Evolutionary conservation across 2,888 invertebrate species (phyloP).

Genomic region (Serripes groenlandicus): DNA sequence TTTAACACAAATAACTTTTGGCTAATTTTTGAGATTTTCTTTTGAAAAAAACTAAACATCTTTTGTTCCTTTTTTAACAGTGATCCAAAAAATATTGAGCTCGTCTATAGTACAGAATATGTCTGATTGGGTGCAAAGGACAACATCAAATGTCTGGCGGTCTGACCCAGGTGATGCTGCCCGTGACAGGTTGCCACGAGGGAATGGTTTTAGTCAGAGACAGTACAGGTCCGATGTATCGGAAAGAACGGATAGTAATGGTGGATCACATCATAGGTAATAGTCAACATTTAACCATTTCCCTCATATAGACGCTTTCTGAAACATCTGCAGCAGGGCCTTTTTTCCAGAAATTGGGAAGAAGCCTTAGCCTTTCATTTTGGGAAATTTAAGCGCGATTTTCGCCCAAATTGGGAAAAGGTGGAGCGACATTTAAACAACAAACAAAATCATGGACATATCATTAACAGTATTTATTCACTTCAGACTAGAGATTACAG

Average conservation of each 20-base stretch:
- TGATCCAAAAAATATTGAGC: constrained; percentile 32
- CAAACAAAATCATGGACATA: no score
- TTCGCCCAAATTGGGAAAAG: no score
- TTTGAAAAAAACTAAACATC: not conserved
- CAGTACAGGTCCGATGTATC: not conserved
- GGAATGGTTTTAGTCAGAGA: not conserved
- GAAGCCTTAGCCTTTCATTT: no score
- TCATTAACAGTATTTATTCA: no score
- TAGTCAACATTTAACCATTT: no score
- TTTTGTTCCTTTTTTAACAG: constrained; percentile 26
- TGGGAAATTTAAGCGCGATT: no score
- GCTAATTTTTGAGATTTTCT: not conserved
- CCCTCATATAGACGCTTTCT: no score
- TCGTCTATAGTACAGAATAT: constrained; percentile 62
- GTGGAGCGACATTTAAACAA: no score
- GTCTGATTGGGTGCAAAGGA: constrained; percentile 76
- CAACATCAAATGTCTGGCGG: constrained; percentile 20
- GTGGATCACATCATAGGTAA: constrained; percentile 30
- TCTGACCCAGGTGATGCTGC: not conserved
- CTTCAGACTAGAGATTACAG: no score
- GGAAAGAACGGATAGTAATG: constrained; percentile 10
- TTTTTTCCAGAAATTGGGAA: no score
- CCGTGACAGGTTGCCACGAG: not conserved
- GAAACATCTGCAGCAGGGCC: no score
- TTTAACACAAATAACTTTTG: not conserved